A percentile compares a stretch with the other conserved stretches of the same genome.
These are phyloP conservation scores for Trissolcus japonicus DNA, from an alignment of 2,888 invertebrate species.

Conservation along the genomic window DNA sequence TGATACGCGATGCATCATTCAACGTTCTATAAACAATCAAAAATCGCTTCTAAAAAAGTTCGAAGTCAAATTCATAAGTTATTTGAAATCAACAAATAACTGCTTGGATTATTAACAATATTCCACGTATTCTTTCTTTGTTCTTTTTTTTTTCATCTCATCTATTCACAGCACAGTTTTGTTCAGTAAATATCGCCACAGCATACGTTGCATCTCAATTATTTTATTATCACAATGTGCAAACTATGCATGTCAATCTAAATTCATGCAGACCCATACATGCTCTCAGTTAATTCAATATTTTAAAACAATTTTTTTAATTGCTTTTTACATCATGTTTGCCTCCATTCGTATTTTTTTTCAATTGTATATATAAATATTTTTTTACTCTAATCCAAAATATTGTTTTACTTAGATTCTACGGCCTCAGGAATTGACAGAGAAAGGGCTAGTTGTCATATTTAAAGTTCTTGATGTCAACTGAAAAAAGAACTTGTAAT, in stretches of 20 bases:
- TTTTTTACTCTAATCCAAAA: constrained; percentile 61
- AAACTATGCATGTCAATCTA: constrained; percentile 39
- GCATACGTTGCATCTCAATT: constrained; percentile 40
- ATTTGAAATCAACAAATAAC: constrained; percentile 20
- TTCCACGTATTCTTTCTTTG: constrained; percentile 8
- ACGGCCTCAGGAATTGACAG: constrained; percentile 46
- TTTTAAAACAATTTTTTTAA: background rate
- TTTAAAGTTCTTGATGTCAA: constrained; percentile 1
- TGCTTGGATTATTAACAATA: constrained; percentile 20
- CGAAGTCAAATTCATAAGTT: constrained; percentile 1
- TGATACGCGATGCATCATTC: constrained; percentile 22
- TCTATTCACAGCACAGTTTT: constrained; percentile 56
- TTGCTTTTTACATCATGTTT: constrained; percentile 17
- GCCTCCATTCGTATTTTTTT: constrained; percentile 21
- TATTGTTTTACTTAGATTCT: constrained; percentile 62
- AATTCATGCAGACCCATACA: too few relatives aligned
- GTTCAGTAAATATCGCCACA: constrained; percentile 55
- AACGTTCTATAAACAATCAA: constrained; percentile 26
- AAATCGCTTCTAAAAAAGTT: background rate
- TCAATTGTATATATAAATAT: constrained; percentile 38
- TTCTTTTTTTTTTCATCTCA: constrained; percentile 34
- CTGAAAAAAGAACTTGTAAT: too few relatives aligned
- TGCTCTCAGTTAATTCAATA: too few relatives aligned
- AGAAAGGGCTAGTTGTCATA: constrained; percentile 23
- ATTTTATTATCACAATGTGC: constrained; percentile 56